Conservation (phyloP, 2,797 vertebrate species). For the Sardinella longiceps region DNA sequence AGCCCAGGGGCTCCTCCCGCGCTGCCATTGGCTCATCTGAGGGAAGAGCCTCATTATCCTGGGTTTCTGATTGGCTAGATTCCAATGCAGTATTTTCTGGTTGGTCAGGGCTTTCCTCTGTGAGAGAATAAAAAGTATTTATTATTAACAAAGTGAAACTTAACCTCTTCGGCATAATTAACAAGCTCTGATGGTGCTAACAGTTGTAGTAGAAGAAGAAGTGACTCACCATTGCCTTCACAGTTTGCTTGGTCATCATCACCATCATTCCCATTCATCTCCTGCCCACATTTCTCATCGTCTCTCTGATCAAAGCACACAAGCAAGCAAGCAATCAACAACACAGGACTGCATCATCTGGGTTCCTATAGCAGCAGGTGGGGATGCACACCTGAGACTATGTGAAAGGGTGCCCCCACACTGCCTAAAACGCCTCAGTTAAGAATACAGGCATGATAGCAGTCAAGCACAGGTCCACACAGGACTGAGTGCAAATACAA, state of each 20-base stretch:
- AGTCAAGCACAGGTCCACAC: no score
- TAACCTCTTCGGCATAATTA: neutral
- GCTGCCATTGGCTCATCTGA: constrained; percentile 48
- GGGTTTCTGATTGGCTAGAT: constrained; percentile 33
- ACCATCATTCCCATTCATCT: constrained; percentile 66
- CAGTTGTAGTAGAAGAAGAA: neutral
- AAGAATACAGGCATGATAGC: no score
- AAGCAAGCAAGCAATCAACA: neutral
- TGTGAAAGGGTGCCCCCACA: neutral
- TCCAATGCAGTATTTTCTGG: constrained; percentile 49
- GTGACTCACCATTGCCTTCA: constrained; percentile 64
- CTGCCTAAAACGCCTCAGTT: neutral
- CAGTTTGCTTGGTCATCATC: constrained; percentile 58
- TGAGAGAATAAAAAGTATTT: neutral
- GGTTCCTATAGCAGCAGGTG: neutral
- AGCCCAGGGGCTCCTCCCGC: constrained; percentile 54
- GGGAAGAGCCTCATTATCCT: constrained; percentile 42
- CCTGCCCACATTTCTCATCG: constrained; percentile 59
- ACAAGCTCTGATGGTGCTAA: neutral
- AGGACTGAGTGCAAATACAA: no score
- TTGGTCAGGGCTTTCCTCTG: constrained; percentile 32
- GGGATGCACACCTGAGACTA: neutral
- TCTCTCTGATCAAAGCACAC: constrained; percentile 62
- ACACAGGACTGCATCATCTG: neutral
- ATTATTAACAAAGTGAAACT: neutral